Evolutionary conservation across 2,888 invertebrate species (phyloP), one percentile per base, ranked within the genome.

Genomic region (Limenitis arthemis): DNA sequence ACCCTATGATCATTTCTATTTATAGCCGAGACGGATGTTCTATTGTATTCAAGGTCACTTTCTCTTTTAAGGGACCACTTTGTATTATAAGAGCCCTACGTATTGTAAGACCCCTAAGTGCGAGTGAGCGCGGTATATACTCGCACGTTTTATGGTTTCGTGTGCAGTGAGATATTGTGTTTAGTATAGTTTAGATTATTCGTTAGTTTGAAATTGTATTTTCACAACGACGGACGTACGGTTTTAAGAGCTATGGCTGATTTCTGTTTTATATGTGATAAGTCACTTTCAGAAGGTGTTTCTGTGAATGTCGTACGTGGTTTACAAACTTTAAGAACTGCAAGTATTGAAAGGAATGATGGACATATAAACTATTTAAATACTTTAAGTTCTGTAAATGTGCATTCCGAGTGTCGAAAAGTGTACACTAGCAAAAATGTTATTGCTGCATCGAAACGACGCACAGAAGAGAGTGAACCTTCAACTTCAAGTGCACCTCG

Each of bases 201-300:
- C 55, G 56, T 59, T 59, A 56, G 56, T 59, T 62, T 56, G 48
- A 51, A 49, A 53, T 56, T 51, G 51, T 53, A 57, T 20, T 43
- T 6, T 50, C 9, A 37, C 50, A 54, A 54, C 57, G 9, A 54
- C 57, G 54, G 54, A 57, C 52, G 59, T 59, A 60, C 60, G 42
- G 47, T 60, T 55, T 61, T 51, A 57, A 58, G 54, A 61, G 49
- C 54, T 60, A 61, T 61, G 63, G 59, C 60, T 61, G 60, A 63
- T 61, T 61, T 61, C 55, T 63, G 61, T 61, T 63, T 62, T 62
- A 58, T 63, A 58, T 63, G 61, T 63, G 55, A 61, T 54, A 58
- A 59, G 56, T 33, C 34, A 59, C 56, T 58, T 56, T 58, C 59
- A 54, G 59, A 56, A 60, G 59, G 57, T 58, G 60, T 49, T 57